These are phyloP conservation scores for Microtus pennsylvanicus DNA, from an alignment of 2,113 vertebrate genomes.

Conservation along the genomic window DNA sequence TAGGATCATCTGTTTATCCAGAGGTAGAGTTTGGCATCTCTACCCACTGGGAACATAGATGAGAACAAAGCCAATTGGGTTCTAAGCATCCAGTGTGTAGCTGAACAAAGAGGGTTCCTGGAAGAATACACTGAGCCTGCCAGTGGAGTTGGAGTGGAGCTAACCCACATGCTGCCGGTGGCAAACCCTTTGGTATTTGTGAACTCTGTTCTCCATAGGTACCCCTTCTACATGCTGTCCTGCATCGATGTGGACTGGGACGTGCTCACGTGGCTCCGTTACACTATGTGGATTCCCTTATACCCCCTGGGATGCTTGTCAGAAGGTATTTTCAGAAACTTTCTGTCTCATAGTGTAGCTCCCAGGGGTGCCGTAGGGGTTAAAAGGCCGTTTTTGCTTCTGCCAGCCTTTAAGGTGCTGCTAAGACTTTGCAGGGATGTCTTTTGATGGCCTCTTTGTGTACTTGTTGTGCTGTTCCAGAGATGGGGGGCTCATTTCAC, in stretches of 20 bases:
- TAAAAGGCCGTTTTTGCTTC: not conserved
- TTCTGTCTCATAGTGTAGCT: not conserved
- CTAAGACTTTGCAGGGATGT: not conserved
- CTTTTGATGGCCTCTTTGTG: not conserved
- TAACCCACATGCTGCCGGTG: not conserved
- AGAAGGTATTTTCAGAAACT: slow-evolving; percentile 90
- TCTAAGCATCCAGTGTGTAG: not conserved
- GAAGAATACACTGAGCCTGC: not conserved
- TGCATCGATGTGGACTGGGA: slow-evolving; percentile 96
- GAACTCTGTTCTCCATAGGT: slow-evolving; percentile 86
- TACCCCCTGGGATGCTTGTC: slow-evolving; percentile 94
- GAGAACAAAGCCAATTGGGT: not conserved
- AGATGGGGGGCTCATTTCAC: not conserved
- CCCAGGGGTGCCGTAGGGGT: not conserved
- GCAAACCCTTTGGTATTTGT: not conserved
- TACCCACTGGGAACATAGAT: not conserved
- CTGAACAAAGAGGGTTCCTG: not conserved
- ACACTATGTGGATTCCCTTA: slow-evolving; percentile 95
- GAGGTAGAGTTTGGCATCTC: slow-evolving; percentile 6
- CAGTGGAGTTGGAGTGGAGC: not conserved
- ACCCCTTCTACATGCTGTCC: slow-evolving; percentile 96
- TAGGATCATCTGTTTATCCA: slow-evolving; percentile 1
- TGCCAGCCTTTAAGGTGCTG: not conserved
- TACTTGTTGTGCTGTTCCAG: not conserved
- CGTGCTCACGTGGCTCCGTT: slow-evolving; percentile 95